Conservation (phyloP, 2,888 invertebrate species). For the Amphipyra berbera region DNA sequence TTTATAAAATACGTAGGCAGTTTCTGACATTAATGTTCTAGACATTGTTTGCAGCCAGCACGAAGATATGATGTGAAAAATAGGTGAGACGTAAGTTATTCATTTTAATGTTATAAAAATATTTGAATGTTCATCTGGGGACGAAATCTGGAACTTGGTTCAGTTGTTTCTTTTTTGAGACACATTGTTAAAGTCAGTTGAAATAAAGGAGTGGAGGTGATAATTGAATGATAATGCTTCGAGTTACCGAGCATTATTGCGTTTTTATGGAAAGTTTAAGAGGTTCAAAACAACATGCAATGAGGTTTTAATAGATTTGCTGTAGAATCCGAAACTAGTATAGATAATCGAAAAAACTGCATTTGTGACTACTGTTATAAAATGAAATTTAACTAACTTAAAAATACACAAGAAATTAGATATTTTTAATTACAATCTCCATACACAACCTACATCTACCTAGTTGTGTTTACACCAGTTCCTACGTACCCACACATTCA, state of each 20-base stretch:
- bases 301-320: no score
- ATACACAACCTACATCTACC: background rate
- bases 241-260: no score
- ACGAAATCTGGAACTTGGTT: background rate
- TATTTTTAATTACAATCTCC: no score
- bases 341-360: no score
- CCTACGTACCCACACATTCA: background rate
- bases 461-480: background rate
- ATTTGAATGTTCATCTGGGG: slow-evolving; percentile 1
- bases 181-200: background rate
- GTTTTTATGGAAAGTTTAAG: no score
- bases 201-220: no score
- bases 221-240: no score
- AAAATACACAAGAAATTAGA: no score
- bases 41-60: slow-evolving; percentile 29
- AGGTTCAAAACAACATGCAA: no score
- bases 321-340: no score
- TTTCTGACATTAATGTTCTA: slow-evolving; percentile 43
- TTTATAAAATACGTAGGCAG: slow-evolving; percentile 51
- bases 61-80: slow-evolving; percentile 45
- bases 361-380: no score
- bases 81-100: slow-evolving; percentile 38
- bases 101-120: slow-evolving; percentile 23
- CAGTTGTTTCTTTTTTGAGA: background rate
- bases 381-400: no score